Percentiles rank a stretch among this genome's conserved stretches.
phyloP scores from a whole-genome alignment of 1,140 invertebrate genomes.

The Trachelipus rathkii region DNA sequence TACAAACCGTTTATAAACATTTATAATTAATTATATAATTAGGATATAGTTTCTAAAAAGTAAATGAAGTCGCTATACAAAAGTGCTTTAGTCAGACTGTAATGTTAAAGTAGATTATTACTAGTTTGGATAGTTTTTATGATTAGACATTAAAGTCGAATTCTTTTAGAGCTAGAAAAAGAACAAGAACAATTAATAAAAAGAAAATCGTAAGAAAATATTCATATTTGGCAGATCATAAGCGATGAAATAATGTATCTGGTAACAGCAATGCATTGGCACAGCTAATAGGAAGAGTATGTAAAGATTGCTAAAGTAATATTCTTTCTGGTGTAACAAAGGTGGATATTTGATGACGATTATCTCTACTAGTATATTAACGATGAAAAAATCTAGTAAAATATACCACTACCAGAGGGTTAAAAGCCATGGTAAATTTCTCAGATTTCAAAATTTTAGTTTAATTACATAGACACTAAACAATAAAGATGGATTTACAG shows the following conservation, averaged over 20 bases:
- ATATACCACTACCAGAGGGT: background rate
- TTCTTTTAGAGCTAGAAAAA: background rate
- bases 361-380: background rate
- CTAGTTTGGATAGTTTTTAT: background rate
- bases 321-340: background rate
- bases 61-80: background rate
- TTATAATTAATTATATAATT: background rate
- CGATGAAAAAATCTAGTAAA: background rate
- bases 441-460: background rate
- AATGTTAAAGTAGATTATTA: background rate
- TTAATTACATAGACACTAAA: background rate
- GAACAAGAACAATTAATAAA: background rate
- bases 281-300: background rate
- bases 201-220: background rate
- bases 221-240: background rate
- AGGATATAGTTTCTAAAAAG: background rate
- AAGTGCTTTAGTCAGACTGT: background rate
- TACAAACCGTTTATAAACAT: background rate
- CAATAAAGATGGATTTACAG: background rate
- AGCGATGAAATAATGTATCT: background rate
- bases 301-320: background rate
- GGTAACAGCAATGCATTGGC: background rate
- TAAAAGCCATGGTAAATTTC: background rate
- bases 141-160: background rate
- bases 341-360: background rate